phyloP scores from a whole-genome alignment of 2,888 invertebrate species.

The Drosophila hawaiiensis region DNA sequence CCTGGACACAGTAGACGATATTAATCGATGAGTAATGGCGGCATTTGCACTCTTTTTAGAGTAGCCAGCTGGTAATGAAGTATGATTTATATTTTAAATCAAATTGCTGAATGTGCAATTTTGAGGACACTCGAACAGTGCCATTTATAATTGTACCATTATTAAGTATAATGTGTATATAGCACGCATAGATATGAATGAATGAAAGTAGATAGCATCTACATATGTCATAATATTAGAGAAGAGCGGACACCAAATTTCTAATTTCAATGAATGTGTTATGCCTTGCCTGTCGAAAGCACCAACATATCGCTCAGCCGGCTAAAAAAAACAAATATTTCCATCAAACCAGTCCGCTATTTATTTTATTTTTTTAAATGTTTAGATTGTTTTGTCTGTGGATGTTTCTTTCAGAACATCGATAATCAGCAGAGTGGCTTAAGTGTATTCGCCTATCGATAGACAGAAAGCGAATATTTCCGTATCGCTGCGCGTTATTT shows the following conservation, averaged over 20 bases:
- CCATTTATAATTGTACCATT: background rate
- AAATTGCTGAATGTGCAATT: background rate
- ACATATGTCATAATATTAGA: background rate
- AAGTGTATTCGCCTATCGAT: constrained; percentile 2
- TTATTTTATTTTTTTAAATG: background rate
- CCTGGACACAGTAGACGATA: background rate
- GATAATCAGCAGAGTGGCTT: background rate
- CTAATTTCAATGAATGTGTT: background rate
- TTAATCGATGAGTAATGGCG: background rate
- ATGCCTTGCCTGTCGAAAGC: too few species aligned
- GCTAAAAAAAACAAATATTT: too few species aligned
- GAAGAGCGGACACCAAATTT: background rate
- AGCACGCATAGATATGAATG: background rate
- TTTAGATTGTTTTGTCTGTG: background rate
- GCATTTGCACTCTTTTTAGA: background rate
- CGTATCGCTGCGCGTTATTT: constrained; percentile 28
- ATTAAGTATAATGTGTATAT: background rate
- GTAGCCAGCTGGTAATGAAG: background rate
- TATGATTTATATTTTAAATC: background rate
- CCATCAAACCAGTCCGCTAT: too few species aligned
- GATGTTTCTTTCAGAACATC: background rate
- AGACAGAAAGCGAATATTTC: background rate
- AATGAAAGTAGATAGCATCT: background rate
- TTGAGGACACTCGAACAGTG: background rate
- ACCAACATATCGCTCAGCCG: too few species aligned